These are phyloP conservation scores for Drosophila merina DNA, from an alignment of 2,888 invertebrate genomes.

Conservation along the genomic window DNA sequence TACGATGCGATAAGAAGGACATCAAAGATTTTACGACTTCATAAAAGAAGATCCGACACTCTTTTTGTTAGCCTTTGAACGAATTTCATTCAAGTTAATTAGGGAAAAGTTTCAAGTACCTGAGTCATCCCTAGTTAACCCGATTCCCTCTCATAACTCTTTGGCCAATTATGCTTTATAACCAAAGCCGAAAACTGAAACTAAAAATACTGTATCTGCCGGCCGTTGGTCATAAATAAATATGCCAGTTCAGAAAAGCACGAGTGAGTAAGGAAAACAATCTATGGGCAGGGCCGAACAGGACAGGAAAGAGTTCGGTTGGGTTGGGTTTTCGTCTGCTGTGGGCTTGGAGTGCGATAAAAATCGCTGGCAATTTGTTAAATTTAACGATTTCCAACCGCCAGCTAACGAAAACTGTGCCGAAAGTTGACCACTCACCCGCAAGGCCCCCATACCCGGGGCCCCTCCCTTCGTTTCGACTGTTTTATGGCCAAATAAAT, in stretches of 20 bases:
- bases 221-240: conserved; percentile 67
- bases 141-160: conserved; percentile 59
- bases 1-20: conserved; percentile 10
- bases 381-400: conserved; percentile 74
- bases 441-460: conserved; percentile 9
- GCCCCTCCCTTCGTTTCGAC: conserved; percentile 62
- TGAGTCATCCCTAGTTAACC: conserved; percentile 50
- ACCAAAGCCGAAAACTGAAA: conserved; percentile 49
- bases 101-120: conserved; percentile 24
- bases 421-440: conserved; percentile 62
- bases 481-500: conserved; percentile 77
- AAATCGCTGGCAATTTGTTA: conserved; percentile 80
- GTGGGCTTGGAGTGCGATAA: conserved; percentile 64
- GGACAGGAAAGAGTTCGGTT: conserved; percentile 21
- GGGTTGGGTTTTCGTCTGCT: conserved; percentile 16
- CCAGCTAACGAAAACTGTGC: conserved; percentile 63
- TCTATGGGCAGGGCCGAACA: conserved; percentile 69
- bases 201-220: conserved; percentile 63
- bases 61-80: not conserved
- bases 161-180: conserved; percentile 68
- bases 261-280: conserved; percentile 40
- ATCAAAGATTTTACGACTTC: conserved; percentile 9
- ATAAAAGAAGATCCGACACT: not conserved
- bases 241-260: conserved; percentile 53
- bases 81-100: conserved; percentile 28